Base-by-base conservation (phyloP, 1,140 invertebrate species). In the Melanaphis sacchari region DNA sequence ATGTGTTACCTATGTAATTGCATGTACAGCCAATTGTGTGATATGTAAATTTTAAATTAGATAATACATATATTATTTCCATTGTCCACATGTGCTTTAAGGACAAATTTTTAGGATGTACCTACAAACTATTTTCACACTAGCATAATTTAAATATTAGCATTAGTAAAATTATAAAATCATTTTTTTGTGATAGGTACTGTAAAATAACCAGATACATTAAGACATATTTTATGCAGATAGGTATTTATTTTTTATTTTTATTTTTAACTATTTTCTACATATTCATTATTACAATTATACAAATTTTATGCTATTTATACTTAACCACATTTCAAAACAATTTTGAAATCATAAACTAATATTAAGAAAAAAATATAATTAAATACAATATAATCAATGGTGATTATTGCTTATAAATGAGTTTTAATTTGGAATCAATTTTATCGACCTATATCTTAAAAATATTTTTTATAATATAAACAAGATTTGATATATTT, bases 391-490 rank as follows among this genome's bases (percentile, higher is more conserved):
- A 18, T 18, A 76, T 18, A 18, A n/a, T 76, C 5, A 0, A n/a
- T 2, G 4, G 59, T n/a, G n/a, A 31, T n/a, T 76, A 76, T n/a
- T 76, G n/a, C 11, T 76, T 76, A 36, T 76, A 18, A 76, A 5
- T 15, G 15, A 76, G n/a, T 76, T 76, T 76, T 18, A 76, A 76
- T 76, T 76, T 76, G 1, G 36, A 76, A n/a, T 76, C 31, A n/a
- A 76, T n/a, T 76, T 66, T 15, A 18, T 76, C 59, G n/a, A 76
- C 15, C 15, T 18, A 76, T n/a, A n/a, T n/a, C n/a, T 4, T 76
- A 76, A 18, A n/a, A 76, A 76, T 76, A 76, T n/a, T n/a, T 76
- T 76, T 76, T 76, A 76, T 76, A 76, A n/a, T 76, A n/a, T 76
- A 18, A n/a, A 36, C n/a, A 76, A 76, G 31, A 49, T 76, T 76